Percentiles rank a stretch among this genome's conserved stretches.
These are phyloP conservation scores for Podocnemis expansa DNA, from an alignment of 2,113 vertebrate genomes.

Conservation along the genomic window DNA sequence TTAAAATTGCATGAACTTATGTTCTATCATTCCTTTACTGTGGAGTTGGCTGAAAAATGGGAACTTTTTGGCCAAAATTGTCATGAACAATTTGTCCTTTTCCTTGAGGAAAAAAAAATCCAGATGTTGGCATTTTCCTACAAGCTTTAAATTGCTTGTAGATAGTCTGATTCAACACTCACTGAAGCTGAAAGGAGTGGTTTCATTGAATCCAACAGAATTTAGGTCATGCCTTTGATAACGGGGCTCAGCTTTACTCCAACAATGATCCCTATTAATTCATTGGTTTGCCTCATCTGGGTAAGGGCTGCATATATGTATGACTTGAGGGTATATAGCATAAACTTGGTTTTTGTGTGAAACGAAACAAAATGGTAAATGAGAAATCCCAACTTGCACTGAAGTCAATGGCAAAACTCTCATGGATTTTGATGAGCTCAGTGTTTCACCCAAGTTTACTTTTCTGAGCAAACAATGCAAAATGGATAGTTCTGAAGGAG, in stretches of 20 bases:
- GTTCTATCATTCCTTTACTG: not conserved
- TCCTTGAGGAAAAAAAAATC: not conserved
- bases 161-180: not conserved
- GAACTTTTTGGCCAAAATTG: not conserved
- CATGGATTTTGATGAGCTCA: not conserved
- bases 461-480: not conserved
- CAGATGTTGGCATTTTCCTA: not conserved
- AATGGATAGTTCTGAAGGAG: not conserved
- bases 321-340: not conserved
- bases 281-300: not conserved
- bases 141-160: not conserved
- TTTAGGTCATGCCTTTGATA: not conserved
- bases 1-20: not conserved
- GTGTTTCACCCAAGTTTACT: not conserved
- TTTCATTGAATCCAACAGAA: not conserved
- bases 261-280: not conserved
- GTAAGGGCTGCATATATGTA: not conserved
- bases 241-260: not conserved
- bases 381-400: not conserved
- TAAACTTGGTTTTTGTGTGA: not conserved
- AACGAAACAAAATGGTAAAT: not conserved
- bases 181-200: not conserved
- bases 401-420: not conserved
- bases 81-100: not conserved
- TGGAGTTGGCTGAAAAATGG: not conserved